Evolutionary conservation across 2,113 vertebrate genomes (phyloP).

Genomic region (Brienomyrus longianalis): DNA sequence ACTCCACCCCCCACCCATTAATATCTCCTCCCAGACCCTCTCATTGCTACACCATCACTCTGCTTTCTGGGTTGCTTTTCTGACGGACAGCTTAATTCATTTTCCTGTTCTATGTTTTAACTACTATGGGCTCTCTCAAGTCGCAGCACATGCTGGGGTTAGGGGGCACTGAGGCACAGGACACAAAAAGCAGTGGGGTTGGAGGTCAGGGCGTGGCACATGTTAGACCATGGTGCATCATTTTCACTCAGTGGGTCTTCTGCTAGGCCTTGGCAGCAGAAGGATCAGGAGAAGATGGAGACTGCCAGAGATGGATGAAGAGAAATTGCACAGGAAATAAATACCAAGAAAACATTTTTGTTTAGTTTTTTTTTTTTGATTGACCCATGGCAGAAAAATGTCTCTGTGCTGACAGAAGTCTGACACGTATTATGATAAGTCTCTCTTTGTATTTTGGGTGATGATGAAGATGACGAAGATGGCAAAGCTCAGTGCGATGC

Average conservation of each 20-base stretch:
- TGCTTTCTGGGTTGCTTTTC: not conserved
- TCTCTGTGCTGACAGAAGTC: not conserved
- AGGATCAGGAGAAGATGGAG: not conserved
- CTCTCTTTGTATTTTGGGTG: too few species aligned
- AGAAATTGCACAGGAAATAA: not conserved
- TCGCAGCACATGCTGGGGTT: not conserved
- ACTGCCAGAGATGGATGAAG: not conserved
- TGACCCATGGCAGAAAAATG: not conserved
- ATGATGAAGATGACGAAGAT: too few species aligned
- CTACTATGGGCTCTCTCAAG: not conserved
- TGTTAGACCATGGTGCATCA: not conserved
- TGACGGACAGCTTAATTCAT: conserved; percentile 15
- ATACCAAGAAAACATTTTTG: too few species aligned
- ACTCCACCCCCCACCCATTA: not conserved
- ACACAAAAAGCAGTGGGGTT: not conserved
- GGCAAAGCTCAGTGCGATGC: too few species aligned
- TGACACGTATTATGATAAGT: not conserved
- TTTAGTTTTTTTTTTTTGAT: not conserved
- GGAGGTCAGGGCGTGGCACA: not conserved
- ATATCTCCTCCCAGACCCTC: not conserved
- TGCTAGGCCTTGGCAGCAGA: not conserved
- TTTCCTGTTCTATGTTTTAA: not conserved
- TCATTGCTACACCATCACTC: not conserved
- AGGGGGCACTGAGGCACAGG: not conserved
- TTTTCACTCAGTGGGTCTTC: not conserved